A percentile compares a stretch with the other conserved stretches of the same genome.
phyloP scores from a whole-genome alignment of 2,113 vertebrate species.

The Engystomops pustulosus region DNA sequence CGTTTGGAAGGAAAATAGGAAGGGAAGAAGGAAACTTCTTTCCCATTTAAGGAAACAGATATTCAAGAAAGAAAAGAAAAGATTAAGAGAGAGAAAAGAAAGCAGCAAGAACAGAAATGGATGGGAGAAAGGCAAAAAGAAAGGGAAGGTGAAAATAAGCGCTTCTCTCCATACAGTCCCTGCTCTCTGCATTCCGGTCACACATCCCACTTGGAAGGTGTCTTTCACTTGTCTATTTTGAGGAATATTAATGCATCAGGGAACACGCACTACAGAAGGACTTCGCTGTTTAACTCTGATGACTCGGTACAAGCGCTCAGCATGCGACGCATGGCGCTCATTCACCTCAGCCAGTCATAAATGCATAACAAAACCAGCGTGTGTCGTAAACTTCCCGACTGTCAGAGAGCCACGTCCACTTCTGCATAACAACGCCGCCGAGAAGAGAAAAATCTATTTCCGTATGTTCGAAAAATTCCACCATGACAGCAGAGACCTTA shows the following conservation, averaged over 20 bases:
- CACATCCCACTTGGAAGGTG: background rate
- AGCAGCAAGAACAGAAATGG: background rate
- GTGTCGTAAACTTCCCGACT: slow-evolving; percentile 14
- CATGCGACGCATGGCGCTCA: background rate
- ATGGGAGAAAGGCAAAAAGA: too few species aligned
- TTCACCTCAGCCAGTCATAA: slow-evolving; percentile 7
- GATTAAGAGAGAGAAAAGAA: background rate
- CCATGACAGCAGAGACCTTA: background rate
- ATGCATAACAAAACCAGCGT: slow-evolving; percentile 27
- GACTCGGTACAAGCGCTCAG: slow-evolving; percentile 14
- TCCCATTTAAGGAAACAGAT: too few species aligned
- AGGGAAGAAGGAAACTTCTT: too few species aligned
- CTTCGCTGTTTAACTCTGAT: slow-evolving; percentile 39
- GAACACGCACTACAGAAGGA: slow-evolving; percentile 3
- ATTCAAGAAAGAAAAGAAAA: too few species aligned
- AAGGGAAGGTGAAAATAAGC: background rate
- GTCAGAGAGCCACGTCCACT: background rate
- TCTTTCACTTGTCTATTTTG: slow-evolving; percentile 36
- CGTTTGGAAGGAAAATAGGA: too few species aligned
- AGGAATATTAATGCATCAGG: slow-evolving; percentile 29
- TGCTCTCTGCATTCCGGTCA: slow-evolving; percentile 6
- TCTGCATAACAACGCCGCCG: background rate
- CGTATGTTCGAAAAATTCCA: background rate
- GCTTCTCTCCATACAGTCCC: too few species aligned
- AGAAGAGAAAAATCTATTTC: background rate